These are phyloP conservation scores for Myiothlypis chrysogaster DNA, from an alignment of 2,797 vertebrate species.

Conservation along the genomic window DNA sequence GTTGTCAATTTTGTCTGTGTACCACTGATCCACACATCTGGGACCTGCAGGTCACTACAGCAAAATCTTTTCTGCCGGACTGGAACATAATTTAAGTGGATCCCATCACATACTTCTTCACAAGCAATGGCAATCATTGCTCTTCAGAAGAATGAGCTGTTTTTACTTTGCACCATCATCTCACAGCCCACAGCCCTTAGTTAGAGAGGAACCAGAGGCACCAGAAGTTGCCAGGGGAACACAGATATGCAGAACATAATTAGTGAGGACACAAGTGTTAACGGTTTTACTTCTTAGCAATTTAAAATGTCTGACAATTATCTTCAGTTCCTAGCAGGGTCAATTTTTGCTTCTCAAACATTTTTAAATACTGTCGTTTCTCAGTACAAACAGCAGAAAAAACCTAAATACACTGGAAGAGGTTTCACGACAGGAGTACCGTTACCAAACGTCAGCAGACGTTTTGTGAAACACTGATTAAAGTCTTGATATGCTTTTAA, in stretches of 20 bases:
- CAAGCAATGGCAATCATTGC: background rate
- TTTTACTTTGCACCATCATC: background rate
- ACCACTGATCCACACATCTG: background rate
- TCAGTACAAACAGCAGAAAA: background rate
- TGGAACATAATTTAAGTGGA: background rate
- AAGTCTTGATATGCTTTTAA: background rate
- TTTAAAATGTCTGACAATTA: conserved; percentile 27
- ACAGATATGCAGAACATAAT: background rate
- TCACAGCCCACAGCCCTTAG: background rate
- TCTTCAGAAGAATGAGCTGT: background rate
- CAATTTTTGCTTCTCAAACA: conserved; percentile 22
- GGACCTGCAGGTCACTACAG: background rate
- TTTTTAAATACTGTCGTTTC: conserved; percentile 4
- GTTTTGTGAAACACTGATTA: background rate
- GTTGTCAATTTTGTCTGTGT: background rate
- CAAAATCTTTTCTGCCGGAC: background rate
- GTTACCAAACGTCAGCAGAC: background rate
- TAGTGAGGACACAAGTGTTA: background rate
- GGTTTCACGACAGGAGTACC: background rate
- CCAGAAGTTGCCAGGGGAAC: conserved; percentile 13
- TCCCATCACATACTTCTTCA: background rate
- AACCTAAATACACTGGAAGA: background rate
- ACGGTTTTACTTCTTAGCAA: conserved; percentile 10
- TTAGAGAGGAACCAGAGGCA: background rate
- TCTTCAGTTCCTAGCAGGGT: conserved; percentile 27